Percentiles rank a stretch among this genome's conserved stretches.
Conservation (phyloP, 2,888 invertebrate species). For the Atherix ibis region DNA sequence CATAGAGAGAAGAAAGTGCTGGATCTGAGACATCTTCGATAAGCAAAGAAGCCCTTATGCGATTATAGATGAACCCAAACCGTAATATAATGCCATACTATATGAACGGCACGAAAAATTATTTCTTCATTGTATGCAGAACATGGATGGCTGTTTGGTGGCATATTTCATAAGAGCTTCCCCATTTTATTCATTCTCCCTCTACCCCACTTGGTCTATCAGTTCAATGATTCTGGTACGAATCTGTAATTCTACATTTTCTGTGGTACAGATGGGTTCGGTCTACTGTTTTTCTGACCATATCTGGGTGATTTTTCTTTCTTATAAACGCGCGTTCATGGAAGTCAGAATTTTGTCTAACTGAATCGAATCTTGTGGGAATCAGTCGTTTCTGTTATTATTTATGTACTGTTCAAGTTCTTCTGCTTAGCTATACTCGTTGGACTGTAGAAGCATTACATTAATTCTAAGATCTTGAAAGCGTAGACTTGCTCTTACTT, state of each 20-base stretch:
- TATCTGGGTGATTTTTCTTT: slow-evolving; percentile 3
- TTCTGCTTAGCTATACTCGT: too few species aligned
- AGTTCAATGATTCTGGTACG: too few species aligned
- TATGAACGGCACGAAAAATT: slow-evolving; percentile 8
- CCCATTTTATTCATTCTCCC: slow-evolving; percentile 6
- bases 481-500: too few species aligned
- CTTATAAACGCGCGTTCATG: not conserved
- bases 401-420: slow-evolving; percentile 12
- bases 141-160: slow-evolving; percentile 5
- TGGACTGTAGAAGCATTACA: slow-evolving; percentile 3
- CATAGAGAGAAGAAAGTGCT: too few species aligned
- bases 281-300: slow-evolving; percentile 7
- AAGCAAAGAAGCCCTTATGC: too few species aligned
- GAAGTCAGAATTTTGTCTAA: not conserved
- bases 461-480: too few species aligned
- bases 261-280: slow-evolving; percentile 1
- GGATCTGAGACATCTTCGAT: too few species aligned
- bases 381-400: slow-evolving; percentile 10
- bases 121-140: slow-evolving; percentile 13
- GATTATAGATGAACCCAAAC: too few species aligned
- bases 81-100: too few species aligned
- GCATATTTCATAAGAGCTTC: slow-evolving; percentile 11
- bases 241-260: slow-evolving; percentile 2
- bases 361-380: slow-evolving; percentile 8
- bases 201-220: too few species aligned